A percentile compares a stretch with the other conserved stretches of the same genome.
Evolutionary conservation across 1,140 invertebrate species (phyloP).

Genomic region (Aleiodes sp.): DNA sequence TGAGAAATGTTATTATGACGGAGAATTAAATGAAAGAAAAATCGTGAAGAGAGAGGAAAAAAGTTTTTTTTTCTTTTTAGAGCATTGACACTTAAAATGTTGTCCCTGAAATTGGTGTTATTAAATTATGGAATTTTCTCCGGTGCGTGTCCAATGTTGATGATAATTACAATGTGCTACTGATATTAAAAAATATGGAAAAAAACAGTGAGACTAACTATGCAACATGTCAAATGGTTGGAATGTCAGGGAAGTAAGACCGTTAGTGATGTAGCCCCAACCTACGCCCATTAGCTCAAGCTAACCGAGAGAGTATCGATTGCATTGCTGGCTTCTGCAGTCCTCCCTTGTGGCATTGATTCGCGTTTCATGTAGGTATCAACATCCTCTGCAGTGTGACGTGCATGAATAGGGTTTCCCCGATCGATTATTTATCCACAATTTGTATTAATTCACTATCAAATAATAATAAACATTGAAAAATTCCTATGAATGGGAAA

Average conservation of each 20-base stretch:
- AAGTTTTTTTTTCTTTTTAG: too few species aligned
- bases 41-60: too few species aligned
- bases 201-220: not conserved
- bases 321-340: slow-evolving; percentile 23
- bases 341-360: slow-evolving; percentile 1
- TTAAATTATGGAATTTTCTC: not conserved
- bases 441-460: not conserved
- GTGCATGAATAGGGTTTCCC: not conserved
- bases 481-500: too few species aligned
- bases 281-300: slow-evolving; percentile 17
- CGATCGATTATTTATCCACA: not conserved
- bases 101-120: not conserved
- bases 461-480: slow-evolving; percentile 4
- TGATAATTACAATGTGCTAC: not conserved
- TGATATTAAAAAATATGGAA: not conserved
- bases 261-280: not conserved
- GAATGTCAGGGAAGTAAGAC: not conserved
- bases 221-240: not conserved
- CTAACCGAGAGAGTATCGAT: slow-evolving; percentile 12
- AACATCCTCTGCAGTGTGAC: slow-evolving; percentile 4
- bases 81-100: not conserved
- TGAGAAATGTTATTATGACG: not conserved
- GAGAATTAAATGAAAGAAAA: too few species aligned
- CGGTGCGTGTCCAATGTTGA: not conserved
- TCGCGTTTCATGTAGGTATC: slow-evolving; percentile 2